Evolutionary conservation across 2,888 invertebrate species (phyloP), one percentile per base, ranked within the genome.

Genomic region (Melanchra persicariae): DNA sequence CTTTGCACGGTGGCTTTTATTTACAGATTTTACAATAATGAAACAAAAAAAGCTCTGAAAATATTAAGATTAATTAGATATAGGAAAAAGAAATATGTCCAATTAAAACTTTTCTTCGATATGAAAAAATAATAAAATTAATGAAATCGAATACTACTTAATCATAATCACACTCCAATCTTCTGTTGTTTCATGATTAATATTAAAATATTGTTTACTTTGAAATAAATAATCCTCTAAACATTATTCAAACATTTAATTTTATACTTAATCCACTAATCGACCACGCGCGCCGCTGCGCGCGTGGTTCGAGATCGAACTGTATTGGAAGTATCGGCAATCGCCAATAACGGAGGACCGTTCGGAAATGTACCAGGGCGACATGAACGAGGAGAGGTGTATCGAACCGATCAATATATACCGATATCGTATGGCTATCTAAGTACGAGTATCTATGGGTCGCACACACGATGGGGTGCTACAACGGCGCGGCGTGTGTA

Each of bases 301-400:
- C n/a, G n/a, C n/a, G n/a, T n/a, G n/a, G 17, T 26, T 74, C 19
- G 58, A 51, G 59, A 84, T 81, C 68, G 62, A 80, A 77, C 60
- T 10, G 74, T 88, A 91, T 91, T 86, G 89, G 87, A 85, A 81
- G 84, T 94, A 95, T 95, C 85, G 93, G 90, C 91, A 93, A 95
- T 95, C 90, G 88, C 92, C 95, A 91, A 95, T 96, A 95, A 93
- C 93, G 93, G 92, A 92, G 89, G 91, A 91, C 89, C 91, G 94
- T 94, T 96, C 94, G 94, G 91, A 93, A 95, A 94, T 77, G 85
- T 90, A 96, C 95, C 86, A 94, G 94, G 95, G 68, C 43, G 64
- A 19, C 92, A 95, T 89, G 81, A 73, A 22, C 10, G 26, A 47
- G 17, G 81, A 79, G 91, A 92, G 92, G 74, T 89, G 84, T 89